Base-by-base conservation (phyloP, 2,888 invertebrate genomes). In the Acrobeloides nanus region DNA sequence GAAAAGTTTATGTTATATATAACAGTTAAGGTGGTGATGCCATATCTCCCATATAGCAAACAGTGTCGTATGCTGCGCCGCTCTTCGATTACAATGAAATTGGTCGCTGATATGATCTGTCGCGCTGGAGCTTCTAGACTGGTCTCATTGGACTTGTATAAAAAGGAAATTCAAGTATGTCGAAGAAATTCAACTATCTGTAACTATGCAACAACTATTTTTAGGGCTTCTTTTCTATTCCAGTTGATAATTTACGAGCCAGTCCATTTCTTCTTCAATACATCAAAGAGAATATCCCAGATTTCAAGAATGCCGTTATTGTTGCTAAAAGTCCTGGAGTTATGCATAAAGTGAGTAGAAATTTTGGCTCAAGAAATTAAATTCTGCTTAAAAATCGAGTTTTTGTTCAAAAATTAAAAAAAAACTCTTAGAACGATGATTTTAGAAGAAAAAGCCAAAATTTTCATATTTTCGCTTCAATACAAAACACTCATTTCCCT, bases 141-240 rank as follows among this genome's bases (percentile, higher is more conserved):
- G 49, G 95, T 95, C 62, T 95, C 95, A 2, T 92, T 97, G 89
- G 95, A 95, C 76, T 80, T 95, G 29, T 95, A 95, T 46, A 57
- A 57, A 34, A 57, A 57, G 46, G 58, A 57, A 38, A 57, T 57
- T 21, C 58, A 58, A 41, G 54, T 54, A 35, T 5, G 46, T 1
- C 12, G 7, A 4, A 6, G 5, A 4, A 4, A 12, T n/a, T 10
- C n/a, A 4, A 15, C 5, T 4, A 34, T 34, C 6, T 38, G 7
- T 15, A 17, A 18, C 17, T 49, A 33, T 35, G 24, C 21, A 5
- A 49, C 4, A 8, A 48, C 5, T 38, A 26, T 42, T 21, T 32
- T 62, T 93, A 95, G 76, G 95, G 95, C 8, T 95, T 95, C 76
- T 95, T 93, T 73, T 89, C 93, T 74, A 88, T 92, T 75, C 93